phyloP scores from a whole-genome alignment of 92 coral and sea anemone genomes.

The Porites evermanni region DNA sequence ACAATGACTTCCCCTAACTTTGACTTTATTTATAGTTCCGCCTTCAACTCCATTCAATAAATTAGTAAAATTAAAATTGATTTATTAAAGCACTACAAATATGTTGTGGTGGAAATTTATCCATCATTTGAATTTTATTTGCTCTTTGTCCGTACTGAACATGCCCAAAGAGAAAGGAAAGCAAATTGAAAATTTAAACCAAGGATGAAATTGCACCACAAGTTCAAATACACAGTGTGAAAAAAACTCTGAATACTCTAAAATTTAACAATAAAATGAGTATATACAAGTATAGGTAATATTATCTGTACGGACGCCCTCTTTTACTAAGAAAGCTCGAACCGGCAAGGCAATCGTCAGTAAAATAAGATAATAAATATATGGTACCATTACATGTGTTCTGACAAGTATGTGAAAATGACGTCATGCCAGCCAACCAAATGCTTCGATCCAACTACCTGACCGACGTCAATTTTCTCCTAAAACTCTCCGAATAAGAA shows the following conservation, averaged over 20 bases:
- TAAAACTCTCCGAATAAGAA: neutral
- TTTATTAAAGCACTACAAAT: no score
- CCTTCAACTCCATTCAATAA: neutral
- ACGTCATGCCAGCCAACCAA: neutral
- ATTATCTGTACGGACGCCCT: neutral
- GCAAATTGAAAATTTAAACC: no score
- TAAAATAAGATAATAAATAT: conserved; percentile 19
- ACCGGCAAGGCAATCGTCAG: conserved; percentile 24
- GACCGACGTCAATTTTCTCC: conserved; percentile 12
- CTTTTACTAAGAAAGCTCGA: neutral
- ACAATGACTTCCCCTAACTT: no score
- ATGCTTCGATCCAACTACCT: neutral
- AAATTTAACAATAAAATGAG: neutral
- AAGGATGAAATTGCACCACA: no score
- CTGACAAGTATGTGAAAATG: neutral
- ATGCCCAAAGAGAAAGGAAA: no score
- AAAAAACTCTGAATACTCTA: neutral
- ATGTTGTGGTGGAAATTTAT: no score
- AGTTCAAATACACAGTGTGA: neutral
- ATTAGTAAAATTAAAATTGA: no score
- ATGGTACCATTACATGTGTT: neutral
- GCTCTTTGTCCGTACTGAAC: no score
- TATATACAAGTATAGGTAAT: neutral
- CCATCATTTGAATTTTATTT: no score
- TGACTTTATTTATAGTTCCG: neutral